These are phyloP conservation scores for Caenorhabditis sp. DNA, from an alignment of 2,888 invertebrate species.

Conservation along the genomic window DNA sequence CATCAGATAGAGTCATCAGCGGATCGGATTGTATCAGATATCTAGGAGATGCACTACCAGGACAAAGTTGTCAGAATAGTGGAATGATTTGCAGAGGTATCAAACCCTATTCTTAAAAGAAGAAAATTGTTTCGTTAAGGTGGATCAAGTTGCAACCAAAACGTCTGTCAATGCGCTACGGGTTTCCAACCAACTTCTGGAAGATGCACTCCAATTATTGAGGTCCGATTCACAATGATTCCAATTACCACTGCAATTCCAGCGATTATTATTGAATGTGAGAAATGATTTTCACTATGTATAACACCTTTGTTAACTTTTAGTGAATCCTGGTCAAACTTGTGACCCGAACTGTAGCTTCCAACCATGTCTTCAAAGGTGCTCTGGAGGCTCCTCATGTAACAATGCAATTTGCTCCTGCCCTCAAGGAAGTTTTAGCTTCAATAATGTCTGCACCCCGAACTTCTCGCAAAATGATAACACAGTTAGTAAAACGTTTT, in stretches of 20 bases:
- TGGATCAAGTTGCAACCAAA: constrained; percentile 65
- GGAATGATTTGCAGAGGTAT: constrained; percentile 69
- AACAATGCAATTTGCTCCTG: constrained; percentile 77
- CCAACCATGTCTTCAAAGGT: constrained; percentile 70
- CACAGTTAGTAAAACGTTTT: no score
- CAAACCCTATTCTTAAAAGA: background rate
- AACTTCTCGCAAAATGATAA: constrained; percentile 48
- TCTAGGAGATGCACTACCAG: constrained; percentile 70
- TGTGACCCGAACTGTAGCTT: constrained; percentile 77
- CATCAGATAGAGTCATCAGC: constrained; percentile 65
- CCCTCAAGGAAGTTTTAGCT: constrained; percentile 67
- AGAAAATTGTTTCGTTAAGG: constrained; percentile 27
- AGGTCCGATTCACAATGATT: constrained; percentile 53
- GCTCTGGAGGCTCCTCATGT: constrained; percentile 78
- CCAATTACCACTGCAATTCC: constrained; percentile 45
- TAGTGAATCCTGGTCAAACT: constrained; percentile 76
- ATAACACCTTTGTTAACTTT: constrained; percentile 4
- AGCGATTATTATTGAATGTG: constrained; percentile 38
- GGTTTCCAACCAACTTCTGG: constrained; percentile 50
- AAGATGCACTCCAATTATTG: constrained; percentile 50
- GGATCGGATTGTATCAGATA: constrained; percentile 63
- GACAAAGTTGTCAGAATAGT: constrained; percentile 67
- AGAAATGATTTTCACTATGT: background rate
- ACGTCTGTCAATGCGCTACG: constrained; percentile 58
- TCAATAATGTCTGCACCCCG: constrained; percentile 57